Base-by-base conservation (phyloP, 2,888 invertebrate genomes). In the Horisme vitalbata region DNA sequence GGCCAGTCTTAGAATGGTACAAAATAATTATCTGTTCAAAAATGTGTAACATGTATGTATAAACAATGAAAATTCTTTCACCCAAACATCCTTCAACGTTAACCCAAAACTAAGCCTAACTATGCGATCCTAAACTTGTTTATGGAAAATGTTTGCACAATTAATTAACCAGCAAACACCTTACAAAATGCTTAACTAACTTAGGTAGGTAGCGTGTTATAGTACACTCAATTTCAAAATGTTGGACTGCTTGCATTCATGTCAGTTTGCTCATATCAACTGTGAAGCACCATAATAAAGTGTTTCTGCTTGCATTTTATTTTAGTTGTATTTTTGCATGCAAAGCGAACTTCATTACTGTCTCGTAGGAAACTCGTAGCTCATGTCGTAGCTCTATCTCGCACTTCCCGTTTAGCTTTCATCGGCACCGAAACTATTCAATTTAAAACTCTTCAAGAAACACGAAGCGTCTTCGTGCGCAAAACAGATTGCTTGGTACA, bases 331-430 rank as follows among this genome's bases (percentile, higher is more conserved):
- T 54, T 43, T 39, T 50, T 48, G 52, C 30, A 15, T 41, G 41
- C 55, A 41, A 49, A 53, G 53, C 39, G 53, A 52, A 55, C 52
- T 55, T 58, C 55, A 55, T 58, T 55, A 49, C 41, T 33, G 46
- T 46, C 52, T 53, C 47, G 55, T 54, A 52, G 55, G 41, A 47
- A 52, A 49, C 49, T 57, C 52, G 52, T 55, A 39, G 52, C 52
- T 55, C 59, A 55, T 46, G 55, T 53, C 52, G 43, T 45, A 44
- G 52, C 37, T 30, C 39, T 31, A 44, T 45, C 45, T 48, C 41
- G 48, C 49, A 53, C 50, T 50, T 49, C 33, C 38, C 11, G 45
- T 51, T 48, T 48, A 48, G 37, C 15, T 33, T 33, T 38, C 31
- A 23, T 41, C 43, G 35, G 9, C 41, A 11, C 32, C 13, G 31